A percentile compares a stretch with the other conserved stretches of the same genome.
Evolutionary conservation across 2,888 invertebrate species (phyloP).

Genomic region (Dilophus febrilis): DNA sequence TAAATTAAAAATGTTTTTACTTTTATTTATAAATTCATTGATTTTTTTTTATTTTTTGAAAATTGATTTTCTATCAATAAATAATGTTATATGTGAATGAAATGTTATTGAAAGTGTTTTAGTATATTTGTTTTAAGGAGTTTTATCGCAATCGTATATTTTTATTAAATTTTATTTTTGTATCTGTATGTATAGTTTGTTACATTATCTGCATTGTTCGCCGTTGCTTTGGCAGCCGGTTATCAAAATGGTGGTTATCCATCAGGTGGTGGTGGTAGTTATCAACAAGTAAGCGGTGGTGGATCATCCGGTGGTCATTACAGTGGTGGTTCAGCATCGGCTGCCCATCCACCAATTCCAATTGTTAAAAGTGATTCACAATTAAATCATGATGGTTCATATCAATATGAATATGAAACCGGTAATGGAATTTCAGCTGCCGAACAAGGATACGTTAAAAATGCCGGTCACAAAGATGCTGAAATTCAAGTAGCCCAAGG

Average conservation of each 20-base stretch:
- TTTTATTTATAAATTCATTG: no score
- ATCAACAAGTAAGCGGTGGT: constrained; percentile 17
- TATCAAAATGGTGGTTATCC: not conserved
- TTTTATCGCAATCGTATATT: no score
- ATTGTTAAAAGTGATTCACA: constrained; percentile 37
- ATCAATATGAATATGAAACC: constrained; percentile 51
- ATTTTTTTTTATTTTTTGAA: no score
- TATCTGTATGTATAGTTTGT: constrained; percentile 3
- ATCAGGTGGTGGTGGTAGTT: constrained; percentile 23
- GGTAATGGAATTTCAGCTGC: constrained; percentile 56
- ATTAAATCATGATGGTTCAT: constrained; percentile 34
- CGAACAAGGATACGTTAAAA: constrained; percentile 53
- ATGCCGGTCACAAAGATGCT: constrained; percentile 43
- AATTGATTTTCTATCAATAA: no score
- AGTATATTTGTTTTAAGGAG: not conserved
- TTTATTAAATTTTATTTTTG: not conserved
- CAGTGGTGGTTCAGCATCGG: constrained; percentile 13
- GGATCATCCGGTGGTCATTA: constrained; percentile 26
- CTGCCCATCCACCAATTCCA: constrained; percentile 30
- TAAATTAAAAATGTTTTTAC: no score
- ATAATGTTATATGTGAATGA: no score
- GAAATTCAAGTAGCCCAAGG: constrained; percentile 53
- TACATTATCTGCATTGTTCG: constrained; percentile 24
- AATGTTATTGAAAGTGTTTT: no score
- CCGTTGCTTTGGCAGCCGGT: constrained; percentile 25